Percentiles rank a stretch among this genome's conserved stretches.
Evolutionary conservation across 2,113 vertebrate genomes (phyloP).

Genomic region (Eubucco bourcierii): DNA sequence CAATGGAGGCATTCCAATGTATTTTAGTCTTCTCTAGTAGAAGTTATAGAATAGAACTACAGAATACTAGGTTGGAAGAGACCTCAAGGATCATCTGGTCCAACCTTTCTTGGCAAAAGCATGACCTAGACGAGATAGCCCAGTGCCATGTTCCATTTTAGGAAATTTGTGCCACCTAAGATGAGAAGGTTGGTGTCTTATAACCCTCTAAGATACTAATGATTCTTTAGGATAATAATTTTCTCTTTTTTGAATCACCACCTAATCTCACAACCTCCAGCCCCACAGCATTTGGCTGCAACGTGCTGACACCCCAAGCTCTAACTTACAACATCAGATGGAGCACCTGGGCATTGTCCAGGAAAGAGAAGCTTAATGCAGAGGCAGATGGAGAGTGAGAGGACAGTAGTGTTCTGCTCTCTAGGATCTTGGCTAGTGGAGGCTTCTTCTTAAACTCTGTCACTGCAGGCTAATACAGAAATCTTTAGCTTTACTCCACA

Average conservation of each 20-base stretch:
- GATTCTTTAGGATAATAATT: background rate
- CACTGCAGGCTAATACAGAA: background rate
- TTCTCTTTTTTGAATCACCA: background rate
- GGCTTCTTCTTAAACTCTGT: background rate
- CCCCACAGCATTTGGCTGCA: background rate
- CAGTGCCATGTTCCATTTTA: background rate
- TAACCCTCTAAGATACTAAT: background rate
- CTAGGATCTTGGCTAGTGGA: background rate
- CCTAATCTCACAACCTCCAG: background rate
- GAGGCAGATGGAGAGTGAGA: background rate
- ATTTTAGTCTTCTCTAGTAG: background rate
- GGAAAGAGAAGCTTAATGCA: background rate
- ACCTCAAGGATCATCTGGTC: no score
- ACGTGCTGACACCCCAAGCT: background rate
- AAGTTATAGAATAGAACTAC: no score
- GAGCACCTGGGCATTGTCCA: background rate
- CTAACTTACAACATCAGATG: background rate
- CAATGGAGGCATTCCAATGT: background rate
- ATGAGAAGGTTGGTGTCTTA: background rate
- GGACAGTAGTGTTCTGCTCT: background rate
- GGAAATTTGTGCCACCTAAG: background rate
- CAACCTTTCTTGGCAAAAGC: no score
- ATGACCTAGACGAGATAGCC: no score
- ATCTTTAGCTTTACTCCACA: background rate
- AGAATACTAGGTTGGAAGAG: no score